Conservation (phyloP, 2,113 vertebrate species). For the Prolemur simus region DNA sequence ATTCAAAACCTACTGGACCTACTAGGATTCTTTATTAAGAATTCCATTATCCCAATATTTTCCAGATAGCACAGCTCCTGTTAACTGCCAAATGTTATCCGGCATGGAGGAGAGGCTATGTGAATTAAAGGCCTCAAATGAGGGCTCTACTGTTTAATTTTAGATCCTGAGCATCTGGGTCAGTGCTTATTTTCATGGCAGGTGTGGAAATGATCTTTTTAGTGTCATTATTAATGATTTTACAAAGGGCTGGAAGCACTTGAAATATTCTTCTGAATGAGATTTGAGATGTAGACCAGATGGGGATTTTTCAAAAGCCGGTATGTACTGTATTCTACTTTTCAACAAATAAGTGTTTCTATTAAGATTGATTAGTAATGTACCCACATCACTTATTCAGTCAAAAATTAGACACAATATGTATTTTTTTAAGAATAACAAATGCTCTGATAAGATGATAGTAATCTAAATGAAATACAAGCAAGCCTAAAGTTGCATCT, state of each 20-base stretch:
- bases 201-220: conserved; percentile 64
- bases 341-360: background rate
- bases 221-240: conserved; percentile 63
- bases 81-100: background rate
- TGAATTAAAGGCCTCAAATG: conserved; percentile 40
- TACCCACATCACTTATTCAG: background rate
- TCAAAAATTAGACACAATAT: background rate
- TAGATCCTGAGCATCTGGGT: conserved; percentile 70
- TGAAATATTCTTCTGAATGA: conserved; percentile 4
- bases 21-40: conserved; percentile 31
- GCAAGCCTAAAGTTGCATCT: background rate
- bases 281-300: conserved; percentile 5
- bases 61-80: background rate
- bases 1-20: background rate
- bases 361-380: background rate
- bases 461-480: background rate
- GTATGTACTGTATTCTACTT: background rate
- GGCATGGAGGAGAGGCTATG: background rate
- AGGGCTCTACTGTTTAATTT: conserved; percentile 57
- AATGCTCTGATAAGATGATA: background rate
- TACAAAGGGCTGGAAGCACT: background rate
- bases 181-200: conserved; percentile 60
- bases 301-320: background rate
- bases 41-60: background rate
- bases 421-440: background rate